phyloP scores from a whole-genome alignment of 2,797 vertebrate species.

The Mustela erminea region DNA sequence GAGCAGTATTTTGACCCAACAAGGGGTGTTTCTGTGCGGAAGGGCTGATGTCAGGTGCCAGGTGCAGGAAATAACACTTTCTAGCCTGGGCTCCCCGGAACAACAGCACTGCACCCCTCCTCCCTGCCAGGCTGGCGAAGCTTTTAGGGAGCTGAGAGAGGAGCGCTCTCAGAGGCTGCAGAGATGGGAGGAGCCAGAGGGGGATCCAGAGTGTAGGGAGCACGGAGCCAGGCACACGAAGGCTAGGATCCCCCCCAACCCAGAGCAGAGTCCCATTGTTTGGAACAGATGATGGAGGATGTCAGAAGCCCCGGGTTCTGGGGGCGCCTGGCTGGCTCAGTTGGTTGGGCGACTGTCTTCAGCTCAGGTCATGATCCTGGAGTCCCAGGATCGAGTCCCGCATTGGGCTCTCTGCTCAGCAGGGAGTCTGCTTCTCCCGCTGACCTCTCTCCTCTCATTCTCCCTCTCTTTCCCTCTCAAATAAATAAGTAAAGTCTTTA shows the following conservation, averaged over 20 bases:
- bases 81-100: background rate
- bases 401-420: no score
- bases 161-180: background rate
- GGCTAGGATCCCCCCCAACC: no score
- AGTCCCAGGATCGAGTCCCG: no score
- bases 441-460: no score
- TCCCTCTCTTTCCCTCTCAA: no score
- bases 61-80: background rate
- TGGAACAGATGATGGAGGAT: accelerated
- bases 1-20: background rate
- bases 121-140: background rate
- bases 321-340: no score
- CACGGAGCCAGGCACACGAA: no score
- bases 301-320: background rate
- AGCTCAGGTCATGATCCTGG: no score
- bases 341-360: no score
- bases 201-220: background rate
- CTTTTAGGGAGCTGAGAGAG: background rate
- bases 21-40: background rate
- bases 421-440: no score
- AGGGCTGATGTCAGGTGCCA: no score
- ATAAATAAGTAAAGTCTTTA: no score
- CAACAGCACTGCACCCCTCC: background rate
- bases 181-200: background rate
- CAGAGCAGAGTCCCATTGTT: background rate